Conservation (phyloP, 2,797 vertebrate genomes). For the Thalassophryne amazonica region DNA sequence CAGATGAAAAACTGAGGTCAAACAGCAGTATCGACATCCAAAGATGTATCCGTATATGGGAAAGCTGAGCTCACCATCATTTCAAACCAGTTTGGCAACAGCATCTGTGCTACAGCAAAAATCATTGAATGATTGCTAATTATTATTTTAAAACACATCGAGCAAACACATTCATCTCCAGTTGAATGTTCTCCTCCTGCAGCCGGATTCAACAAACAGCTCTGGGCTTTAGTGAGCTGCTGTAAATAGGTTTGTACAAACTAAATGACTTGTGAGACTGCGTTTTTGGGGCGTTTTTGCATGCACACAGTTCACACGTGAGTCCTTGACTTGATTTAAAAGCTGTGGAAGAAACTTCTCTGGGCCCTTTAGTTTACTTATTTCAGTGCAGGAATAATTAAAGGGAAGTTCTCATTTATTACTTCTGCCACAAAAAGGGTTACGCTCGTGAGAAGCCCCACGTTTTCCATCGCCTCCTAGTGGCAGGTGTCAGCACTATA, state of each 20-base stretch:
- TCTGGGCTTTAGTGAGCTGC: slow-evolving; percentile 23
- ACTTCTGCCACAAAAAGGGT: no score
- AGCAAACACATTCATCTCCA: neutral
- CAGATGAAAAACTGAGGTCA: slow-evolving; percentile 37
- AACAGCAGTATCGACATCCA: slow-evolving; percentile 6
- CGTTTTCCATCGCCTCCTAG: no score
- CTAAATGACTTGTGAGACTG: slow-evolving; percentile 20
- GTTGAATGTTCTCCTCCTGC: slow-evolving; percentile 1
- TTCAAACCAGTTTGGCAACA: slow-evolving; percentile 16
- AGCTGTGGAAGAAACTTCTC: neutral
- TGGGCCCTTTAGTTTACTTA: no score
- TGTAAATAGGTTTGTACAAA: slow-evolving; percentile 30
- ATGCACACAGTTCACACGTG: neutral
- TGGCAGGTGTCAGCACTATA: no score
- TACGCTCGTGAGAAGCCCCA: no score
- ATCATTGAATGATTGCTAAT: neutral
- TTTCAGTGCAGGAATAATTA: no score
- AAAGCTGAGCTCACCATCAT: slow-evolving; percentile 15
- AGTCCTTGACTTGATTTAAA: slow-evolving; percentile 1
- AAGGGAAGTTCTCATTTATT: no score
- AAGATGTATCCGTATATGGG: neutral
- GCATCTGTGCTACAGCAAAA: slow-evolving; percentile 3
- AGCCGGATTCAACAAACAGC: slow-evolving; percentile 29
- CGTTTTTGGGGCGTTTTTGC: neutral
- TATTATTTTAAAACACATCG: slow-evolving; percentile 26